These are phyloP conservation scores for Dendrocopos noguchii DNA, from an alignment of 2,113 vertebrate species.

Conservation along the genomic window DNA sequence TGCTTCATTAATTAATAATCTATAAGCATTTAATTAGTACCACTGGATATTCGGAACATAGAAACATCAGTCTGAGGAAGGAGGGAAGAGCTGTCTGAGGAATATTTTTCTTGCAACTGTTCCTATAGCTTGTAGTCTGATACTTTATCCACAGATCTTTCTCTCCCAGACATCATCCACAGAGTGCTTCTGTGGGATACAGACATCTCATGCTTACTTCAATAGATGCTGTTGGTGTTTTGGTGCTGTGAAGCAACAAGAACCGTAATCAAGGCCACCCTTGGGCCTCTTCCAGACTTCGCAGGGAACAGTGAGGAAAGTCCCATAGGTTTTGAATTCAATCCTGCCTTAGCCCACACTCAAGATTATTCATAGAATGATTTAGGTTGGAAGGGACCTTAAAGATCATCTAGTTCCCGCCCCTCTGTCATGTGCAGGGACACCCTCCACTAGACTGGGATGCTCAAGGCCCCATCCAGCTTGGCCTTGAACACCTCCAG, in stretches of 20 bases:
- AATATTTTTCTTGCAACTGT: neutral
- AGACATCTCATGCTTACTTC: neutral
- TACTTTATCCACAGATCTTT: neutral
- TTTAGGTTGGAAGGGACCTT: no score
- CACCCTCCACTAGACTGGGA: no score
- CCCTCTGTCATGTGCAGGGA: no score
- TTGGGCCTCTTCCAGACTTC: neutral
- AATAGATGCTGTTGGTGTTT: neutral
- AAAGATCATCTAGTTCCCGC: no score
- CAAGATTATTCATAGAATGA: no score
- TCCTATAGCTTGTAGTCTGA: neutral
- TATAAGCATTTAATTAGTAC: conserved; percentile 42
- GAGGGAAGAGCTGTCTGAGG: neutral
- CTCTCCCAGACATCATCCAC: neutral
- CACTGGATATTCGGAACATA: conserved; percentile 3
- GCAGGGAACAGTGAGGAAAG: neutral
- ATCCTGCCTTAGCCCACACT: neutral
- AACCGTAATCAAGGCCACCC: neutral
- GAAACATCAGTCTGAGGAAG: neutral
- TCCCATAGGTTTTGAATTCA: neutral
- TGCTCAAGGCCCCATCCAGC: no score
- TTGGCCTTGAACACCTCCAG: no score
- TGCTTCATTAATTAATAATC: conserved; percentile 47
- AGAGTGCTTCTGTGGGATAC: neutral
- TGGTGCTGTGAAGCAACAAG: neutral